Conservation (phyloP, 2,888 invertebrate genomes). For the Clostera curtula region DNA sequence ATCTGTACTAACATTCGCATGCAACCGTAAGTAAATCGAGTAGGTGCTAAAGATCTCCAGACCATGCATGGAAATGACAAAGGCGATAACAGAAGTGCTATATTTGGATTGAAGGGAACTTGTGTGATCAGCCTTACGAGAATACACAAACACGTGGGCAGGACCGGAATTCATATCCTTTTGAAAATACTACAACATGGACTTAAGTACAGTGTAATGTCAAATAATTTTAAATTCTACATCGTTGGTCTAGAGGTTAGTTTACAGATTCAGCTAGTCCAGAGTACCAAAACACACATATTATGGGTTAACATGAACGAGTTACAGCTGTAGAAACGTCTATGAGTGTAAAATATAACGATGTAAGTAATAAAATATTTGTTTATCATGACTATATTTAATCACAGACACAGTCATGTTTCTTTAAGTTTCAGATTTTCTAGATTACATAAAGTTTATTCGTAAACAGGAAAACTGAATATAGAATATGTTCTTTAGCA, state of each 20-base stretch:
- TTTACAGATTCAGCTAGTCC: too few species aligned
- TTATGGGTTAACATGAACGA: conserved; percentile 16
- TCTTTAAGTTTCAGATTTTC: conserved; percentile 1
- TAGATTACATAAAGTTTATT: background rate
- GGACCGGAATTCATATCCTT: conserved; percentile 38
- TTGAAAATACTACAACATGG: too few species aligned
- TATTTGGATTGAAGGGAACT: conserved; percentile 15
- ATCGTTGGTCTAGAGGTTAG: too few species aligned
- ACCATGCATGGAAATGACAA: background rate
- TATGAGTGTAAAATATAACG: conserved; percentile 15
- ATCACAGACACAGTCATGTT: conserved; percentile 4
- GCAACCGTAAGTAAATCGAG: background rate
- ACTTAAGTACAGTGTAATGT: conserved; percentile 13
- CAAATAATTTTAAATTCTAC: background rate
- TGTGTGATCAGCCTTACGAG: conserved; percentile 22
- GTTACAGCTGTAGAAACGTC: conserved; percentile 15
- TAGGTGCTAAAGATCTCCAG: background rate
- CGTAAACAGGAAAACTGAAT: too few species aligned
- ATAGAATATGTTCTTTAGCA: too few species aligned
- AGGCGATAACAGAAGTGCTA: conserved; percentile 6
- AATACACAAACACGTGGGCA: conserved; percentile 38
- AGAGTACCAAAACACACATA: conserved; percentile 10
- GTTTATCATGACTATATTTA: conserved; percentile 17
- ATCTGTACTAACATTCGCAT: too few species aligned
- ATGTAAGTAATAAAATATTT: conserved; percentile 18